A percentile compares a stretch with the other conserved stretches of the same genome.
Conservation (phyloP, 2,113 vertebrate genomes). For the Myodes glareolus region DNA sequence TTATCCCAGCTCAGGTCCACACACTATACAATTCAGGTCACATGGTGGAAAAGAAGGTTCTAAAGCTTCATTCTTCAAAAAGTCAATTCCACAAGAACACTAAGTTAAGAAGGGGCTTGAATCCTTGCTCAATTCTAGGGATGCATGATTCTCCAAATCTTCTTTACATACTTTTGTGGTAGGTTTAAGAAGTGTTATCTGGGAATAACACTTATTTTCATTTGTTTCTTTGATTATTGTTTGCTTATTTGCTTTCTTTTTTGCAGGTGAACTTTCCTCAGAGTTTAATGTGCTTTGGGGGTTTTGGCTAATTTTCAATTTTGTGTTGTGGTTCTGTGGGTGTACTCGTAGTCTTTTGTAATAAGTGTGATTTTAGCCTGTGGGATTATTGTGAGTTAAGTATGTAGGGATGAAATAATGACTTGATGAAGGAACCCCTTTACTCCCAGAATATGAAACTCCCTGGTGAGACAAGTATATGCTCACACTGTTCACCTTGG, state of each 20-base stretch:
- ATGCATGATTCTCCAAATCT: not conserved
- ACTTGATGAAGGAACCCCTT: not conserved
- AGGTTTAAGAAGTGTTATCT: not conserved
- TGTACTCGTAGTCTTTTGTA: not conserved
- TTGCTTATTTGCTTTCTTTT: not conserved
- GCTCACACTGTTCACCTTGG: not conserved
- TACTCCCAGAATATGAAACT: not conserved
- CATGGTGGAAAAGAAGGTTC: not conserved
- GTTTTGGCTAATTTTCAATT: not conserved
- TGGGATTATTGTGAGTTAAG: not conserved
- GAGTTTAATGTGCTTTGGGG: not conserved
- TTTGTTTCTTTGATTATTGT: not conserved
- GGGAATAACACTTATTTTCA: not conserved
- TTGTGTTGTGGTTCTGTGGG: not conserved
- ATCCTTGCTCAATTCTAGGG: not conserved
- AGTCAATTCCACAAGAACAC: not conserved
- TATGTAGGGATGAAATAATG: not conserved
- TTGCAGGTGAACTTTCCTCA: not conserved
- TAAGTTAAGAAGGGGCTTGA: not conserved
- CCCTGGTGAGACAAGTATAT: not conserved
- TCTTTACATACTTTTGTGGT: not conserved
- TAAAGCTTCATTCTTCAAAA: conserved; percentile 6
- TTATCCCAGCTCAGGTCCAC: not conserved
- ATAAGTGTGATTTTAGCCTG: not conserved
- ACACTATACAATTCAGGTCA: not conserved